Conservation (phyloP, 2,888 invertebrate genomes). For the Trachelus iudaicus region DNA sequence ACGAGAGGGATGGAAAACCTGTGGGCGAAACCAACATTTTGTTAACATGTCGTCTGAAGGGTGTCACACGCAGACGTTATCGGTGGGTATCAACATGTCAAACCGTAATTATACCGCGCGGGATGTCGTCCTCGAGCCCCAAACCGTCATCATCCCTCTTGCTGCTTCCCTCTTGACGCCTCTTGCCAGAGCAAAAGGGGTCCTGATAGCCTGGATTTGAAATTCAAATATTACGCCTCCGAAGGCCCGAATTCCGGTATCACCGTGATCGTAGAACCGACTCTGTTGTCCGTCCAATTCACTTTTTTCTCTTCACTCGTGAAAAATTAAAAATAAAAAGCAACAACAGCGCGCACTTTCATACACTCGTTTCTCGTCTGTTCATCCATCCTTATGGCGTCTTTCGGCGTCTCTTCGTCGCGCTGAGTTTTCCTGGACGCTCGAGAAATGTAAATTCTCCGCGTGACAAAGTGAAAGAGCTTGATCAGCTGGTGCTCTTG, state of each 20-base stretch:
- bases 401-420: not conserved
- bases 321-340: not conserved
- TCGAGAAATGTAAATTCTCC: not conserved
- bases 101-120: constrained; percentile 3
- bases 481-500: not conserved
- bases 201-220: not conserved
- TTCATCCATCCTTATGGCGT: not conserved
- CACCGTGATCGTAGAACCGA: not conserved
- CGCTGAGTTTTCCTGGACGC: not conserved
- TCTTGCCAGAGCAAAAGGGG: not conserved
- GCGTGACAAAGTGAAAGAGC: not conserved
- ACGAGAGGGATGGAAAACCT: not conserved
- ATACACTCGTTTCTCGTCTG: not conserved
- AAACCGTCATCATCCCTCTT: constrained; percentile 3
- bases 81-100: constrained; percentile 8
- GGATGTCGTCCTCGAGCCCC: constrained; percentile 3
- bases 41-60: constrained; percentile 2
- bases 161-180: not conserved
- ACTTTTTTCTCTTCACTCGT: not conserved
- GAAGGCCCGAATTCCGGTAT: not conserved
- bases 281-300: not conserved
- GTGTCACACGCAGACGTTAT: constrained; percentile 8
- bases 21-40: not conserved
- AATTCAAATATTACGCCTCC: not conserved
- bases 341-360: not conserved